Evolutionary conservation across 2,113 vertebrate species (phyloP).

Genomic region (Nymphicus hollandicus): DNA sequence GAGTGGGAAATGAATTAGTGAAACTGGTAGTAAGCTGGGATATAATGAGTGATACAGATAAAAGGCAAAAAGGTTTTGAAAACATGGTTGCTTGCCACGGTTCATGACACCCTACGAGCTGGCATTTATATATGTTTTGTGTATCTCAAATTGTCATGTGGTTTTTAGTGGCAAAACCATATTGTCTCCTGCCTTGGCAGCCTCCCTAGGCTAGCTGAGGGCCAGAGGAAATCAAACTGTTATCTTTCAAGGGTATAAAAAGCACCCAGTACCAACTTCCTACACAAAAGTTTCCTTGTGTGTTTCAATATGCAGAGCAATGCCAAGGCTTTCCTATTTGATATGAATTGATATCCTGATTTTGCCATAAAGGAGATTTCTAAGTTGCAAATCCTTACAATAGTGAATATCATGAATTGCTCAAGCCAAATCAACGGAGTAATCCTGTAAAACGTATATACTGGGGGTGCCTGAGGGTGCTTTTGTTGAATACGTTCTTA

Average conservation of each 20-base stretch:
- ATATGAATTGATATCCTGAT: neutral
- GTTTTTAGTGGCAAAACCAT: neutral
- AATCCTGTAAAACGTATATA: neutral
- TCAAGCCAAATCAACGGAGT: neutral
- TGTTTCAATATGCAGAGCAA: neutral
- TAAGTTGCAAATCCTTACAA: neutral
- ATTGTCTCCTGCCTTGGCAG: neutral
- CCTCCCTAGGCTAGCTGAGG: neutral
- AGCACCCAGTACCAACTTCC: neutral
- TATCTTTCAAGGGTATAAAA: neutral
- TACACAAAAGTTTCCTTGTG: neutral
- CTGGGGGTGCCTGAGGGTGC: neutral
- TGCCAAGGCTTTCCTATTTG: neutral
- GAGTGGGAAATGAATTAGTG: neutral
- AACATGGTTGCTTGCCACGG: neutral
- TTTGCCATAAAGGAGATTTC: neutral
- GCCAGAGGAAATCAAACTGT: neutral
- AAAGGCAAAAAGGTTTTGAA: neutral
- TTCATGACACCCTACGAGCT: neutral
- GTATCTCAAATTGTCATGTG: neutral
- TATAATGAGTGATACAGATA: neutral
- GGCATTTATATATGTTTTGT: neutral
- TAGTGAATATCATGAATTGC: neutral
- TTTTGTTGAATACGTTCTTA: neutral
- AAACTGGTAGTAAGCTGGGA: neutral